These are phyloP conservation scores for Eupithecia inturbata DNA, from an alignment of 2,888 invertebrate genomes.

Conservation along the genomic window DNA sequence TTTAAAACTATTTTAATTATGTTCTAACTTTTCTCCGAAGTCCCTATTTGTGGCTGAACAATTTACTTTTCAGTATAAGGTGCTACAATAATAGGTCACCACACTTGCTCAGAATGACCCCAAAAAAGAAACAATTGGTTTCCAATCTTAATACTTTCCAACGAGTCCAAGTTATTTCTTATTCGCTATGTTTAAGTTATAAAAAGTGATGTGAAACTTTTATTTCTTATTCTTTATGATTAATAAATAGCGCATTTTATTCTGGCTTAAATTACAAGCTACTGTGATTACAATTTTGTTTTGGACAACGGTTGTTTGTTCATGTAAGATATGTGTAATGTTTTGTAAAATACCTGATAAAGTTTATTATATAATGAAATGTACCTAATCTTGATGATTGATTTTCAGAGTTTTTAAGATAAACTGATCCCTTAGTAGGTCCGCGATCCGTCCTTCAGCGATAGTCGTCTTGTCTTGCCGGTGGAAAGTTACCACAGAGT, in stretches of 20 bases:
- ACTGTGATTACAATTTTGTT: slow-evolving; percentile 39
- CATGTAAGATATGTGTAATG: slow-evolving; percentile 41
- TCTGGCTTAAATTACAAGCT: slow-evolving; percentile 19
- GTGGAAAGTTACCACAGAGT: neutral
- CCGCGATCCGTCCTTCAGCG: neutral
- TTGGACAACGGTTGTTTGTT: slow-evolving; percentile 35
- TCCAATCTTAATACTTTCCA: neutral
- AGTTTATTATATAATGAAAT: slow-evolving; percentile 35
- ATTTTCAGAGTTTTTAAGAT: neutral
- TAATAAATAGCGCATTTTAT: neutral
- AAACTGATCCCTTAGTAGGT: neutral
- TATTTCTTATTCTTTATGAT: neutral
- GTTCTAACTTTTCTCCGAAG: neutral
- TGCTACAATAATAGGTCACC: neutral
- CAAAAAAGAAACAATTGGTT: neutral
- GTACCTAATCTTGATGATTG: neutral
- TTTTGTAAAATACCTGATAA: slow-evolving; percentile 45
- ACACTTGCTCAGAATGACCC: neutral
- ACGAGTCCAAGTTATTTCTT: neutral
- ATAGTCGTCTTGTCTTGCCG: neutral
- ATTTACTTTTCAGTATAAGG: neutral
- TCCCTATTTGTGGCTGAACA: neutral
- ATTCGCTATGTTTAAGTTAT: neutral
- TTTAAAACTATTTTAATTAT: no score
- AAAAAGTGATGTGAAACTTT: slow-evolving; percentile 1